Conservation (phyloP, 2,113 vertebrate species). For the Vidua chalybeata region DNA sequence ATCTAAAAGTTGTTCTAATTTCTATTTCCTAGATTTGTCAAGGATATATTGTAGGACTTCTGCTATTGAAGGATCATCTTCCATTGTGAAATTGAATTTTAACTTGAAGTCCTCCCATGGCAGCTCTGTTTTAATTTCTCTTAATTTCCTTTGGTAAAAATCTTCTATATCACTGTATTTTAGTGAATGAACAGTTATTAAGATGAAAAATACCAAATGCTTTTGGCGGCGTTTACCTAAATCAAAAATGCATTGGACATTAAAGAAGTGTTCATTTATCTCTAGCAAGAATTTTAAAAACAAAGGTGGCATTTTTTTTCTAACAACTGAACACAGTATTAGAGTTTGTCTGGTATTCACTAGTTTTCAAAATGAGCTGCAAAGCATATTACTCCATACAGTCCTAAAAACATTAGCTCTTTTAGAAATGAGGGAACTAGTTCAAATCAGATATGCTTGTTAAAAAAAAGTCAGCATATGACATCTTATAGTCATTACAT, state of each 20-base stretch:
- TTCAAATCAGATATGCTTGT: background rate
- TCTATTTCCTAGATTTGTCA: background rate
- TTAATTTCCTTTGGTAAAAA: background rate
- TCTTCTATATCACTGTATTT: background rate
- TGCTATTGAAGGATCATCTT: background rate
- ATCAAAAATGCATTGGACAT: background rate
- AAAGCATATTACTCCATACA: background rate
- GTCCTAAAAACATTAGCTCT: background rate
- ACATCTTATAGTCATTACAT: background rate
- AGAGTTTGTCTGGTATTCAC: background rate
- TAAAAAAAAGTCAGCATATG: background rate
- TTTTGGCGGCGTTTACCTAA: background rate
- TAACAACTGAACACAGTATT: background rate
- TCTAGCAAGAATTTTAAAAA: background rate
- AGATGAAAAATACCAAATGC: background rate
- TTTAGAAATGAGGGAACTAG: background rate
- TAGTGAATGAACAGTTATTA: background rate
- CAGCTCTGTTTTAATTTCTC: background rate
- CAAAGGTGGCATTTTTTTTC: background rate
- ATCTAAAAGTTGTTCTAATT: background rate
- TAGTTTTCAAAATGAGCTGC: background rate
- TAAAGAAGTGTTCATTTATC: background rate
- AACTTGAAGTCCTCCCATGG: background rate
- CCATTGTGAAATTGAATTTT: background rate
- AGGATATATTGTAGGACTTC: background rate